Evolutionary conservation across 2,888 invertebrate genomes (phyloP).

Genomic region (Cactoblastis cactorum): DNA sequence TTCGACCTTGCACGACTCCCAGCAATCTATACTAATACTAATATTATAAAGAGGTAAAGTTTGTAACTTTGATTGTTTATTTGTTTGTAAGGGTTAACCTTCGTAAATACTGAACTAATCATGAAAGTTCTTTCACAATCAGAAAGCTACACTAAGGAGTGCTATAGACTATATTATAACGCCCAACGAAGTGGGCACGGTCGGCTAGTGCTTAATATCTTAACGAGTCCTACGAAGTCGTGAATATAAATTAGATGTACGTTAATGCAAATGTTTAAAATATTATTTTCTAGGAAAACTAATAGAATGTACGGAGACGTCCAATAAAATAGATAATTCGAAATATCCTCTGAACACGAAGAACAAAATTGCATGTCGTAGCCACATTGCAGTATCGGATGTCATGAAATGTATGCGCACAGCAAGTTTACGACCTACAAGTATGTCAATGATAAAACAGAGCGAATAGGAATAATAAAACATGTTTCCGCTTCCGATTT

Average conservation of each 20-base stretch:
- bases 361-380: conserved; percentile 3
- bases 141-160: no score
- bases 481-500: conserved; percentile 4
- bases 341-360: not conserved
- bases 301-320: not conserved
- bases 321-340: conserved; percentile 8
- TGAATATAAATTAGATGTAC: conserved; percentile 1
- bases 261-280: conserved; percentile 1
- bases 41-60: no score
- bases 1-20: not conserved
- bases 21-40: no score
- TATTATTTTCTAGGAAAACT: not conserved
- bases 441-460: conserved; percentile 1
- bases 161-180: no score
- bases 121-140: no score
- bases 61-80: no score
- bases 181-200: no score
- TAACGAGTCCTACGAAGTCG: conserved; percentile 1
- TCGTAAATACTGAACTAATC: no score
- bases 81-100: no score
- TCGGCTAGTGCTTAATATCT: not conserved
- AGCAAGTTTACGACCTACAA: not conserved
- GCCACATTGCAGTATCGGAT: conserved; percentile 1
- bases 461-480: not conserved
- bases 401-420: not conserved